These are phyloP conservation scores for Andrena hattorfiana DNA, from an alignment of 2,888 invertebrate genomes.

Conservation along the genomic window DNA sequence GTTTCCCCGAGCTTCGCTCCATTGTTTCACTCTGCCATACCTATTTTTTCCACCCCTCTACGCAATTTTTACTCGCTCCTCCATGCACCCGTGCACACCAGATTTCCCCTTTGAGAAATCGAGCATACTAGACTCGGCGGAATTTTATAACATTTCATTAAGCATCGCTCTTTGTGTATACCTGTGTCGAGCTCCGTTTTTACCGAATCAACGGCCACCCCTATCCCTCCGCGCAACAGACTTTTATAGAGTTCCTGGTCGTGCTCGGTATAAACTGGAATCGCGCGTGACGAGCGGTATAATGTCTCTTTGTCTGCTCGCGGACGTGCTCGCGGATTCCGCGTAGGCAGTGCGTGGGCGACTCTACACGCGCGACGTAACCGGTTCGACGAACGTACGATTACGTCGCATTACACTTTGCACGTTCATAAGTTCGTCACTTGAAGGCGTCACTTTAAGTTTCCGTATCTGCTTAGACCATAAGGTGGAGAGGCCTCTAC, in stretches of 20 bases:
- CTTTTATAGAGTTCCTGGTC: neutral
- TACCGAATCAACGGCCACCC: neutral
- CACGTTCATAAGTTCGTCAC: constrained; percentile 28
- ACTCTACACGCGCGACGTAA: constrained; percentile 42
- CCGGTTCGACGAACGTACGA: constrained; percentile 66
- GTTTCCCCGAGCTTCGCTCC: neutral
- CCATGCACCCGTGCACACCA: neutral
- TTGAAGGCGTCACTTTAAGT: constrained; percentile 16
- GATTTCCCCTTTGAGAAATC: neutral
- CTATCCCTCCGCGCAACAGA: neutral
- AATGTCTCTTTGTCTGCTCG: constrained; percentile 38
- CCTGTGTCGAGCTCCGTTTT: neutral
- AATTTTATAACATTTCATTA: constrained; percentile 1
- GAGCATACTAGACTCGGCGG: neutral
- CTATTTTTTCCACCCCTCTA: neutral
- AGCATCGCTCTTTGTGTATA: neutral
- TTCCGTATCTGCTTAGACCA: constrained; percentile 1
- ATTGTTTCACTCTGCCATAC: neutral
- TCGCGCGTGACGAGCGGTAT: constrained; percentile 21
- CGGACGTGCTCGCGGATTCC: constrained; percentile 20
- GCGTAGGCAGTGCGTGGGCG: constrained; percentile 62
- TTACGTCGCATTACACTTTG: constrained; percentile 66
- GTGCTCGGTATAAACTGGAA: constrained; percentile 36
- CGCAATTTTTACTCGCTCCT: neutral
- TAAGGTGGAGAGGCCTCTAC: neutral